Evolutionary conservation across 2,797 vertebrate species (phyloP), one percentile per base, ranked within the genome.

Genomic region (Ctenosaura bakeri): DNA sequence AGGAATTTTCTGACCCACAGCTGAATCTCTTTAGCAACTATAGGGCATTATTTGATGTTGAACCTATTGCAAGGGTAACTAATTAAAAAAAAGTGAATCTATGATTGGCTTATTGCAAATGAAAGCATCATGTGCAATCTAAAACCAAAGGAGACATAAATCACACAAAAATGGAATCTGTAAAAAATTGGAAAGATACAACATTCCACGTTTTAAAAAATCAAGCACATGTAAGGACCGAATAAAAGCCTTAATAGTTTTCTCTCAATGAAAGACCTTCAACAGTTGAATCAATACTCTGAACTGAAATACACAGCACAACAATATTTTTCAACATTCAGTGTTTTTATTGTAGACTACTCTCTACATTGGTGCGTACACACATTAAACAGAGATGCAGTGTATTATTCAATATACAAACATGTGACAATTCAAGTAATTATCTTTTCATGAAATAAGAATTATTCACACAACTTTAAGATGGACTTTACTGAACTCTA

Each of bases 371-470:
- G 54, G 16, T 5, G 32, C 59, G 10, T 83, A 90, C 4, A 79
- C 77, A 87, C 91, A 92, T 32, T 88, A 82, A 91, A 89, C 54
- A 89, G 86, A 94, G 54, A 90, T 79, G 14, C 81, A 80, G n/a
- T 29, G 1, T 59, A 96, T 95, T 95, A 93, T 93, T 50, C 26
- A 78, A 46, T 50, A 78, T 78, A 18, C 66, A 69, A 69, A 38
- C 22, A 89, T 52, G 74, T 32, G 83, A 83, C 24, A 88, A 76
- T 6, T 0, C 13, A 83, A 22, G 56, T 88, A 78, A 78, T 50
- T 78, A 92, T 0, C 42, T 2, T 87, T 56, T 13, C 32, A 69
- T 66, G n/a, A 29, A 64, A 56, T 69, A 50, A 73, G 24, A 81
- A 59, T 59, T 74, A 86, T n/a, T 81, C 26, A 35, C 90, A 86